Evolutionary conservation across 2,113 vertebrate genomes (phyloP), one percentile per base, ranked within the genome.

Genomic region (Gallinago media): DNA sequence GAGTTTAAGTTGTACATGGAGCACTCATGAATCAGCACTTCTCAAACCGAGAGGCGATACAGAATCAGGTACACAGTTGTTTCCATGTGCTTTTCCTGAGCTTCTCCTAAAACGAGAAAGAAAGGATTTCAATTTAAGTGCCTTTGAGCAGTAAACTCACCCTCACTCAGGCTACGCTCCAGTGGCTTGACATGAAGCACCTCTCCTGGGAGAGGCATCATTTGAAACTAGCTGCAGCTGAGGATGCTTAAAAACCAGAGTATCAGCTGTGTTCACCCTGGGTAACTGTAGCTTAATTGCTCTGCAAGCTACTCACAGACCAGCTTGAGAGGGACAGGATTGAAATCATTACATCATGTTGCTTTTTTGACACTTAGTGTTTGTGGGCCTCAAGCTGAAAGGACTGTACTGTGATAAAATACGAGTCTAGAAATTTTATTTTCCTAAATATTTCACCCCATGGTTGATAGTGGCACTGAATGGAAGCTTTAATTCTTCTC

Each of bases 231-330:
- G 38, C 86, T 74, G 65, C 85, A 97, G 93, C 91, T 94, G 94
- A 92, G 86, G 79, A 94, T 87, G 66, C 80, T 91, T 91, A 94
- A 97, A 94, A 96, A 87, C 46, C 38, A 38, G 54, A 66, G 93
- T 83, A 92, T 91, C 98, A 97, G 96, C 97, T 98, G 96, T 92
- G 96, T 95, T 96, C 90, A 90, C 75, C 46, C 38, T 46, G 84
- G 78, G 47, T 73, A 86, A 62, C 44, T 91, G 40, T 34, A 74
- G 46, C 63, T 95, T 97, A 97, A 97, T 97, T 94, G 87, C 92
- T 96, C 92, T 93, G 94, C 95, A 97, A 96, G 92, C 96, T 81
- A 92, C 94, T 94, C 91, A 88, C 78, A 96, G 78, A 96, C 38
- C 56, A 74, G 67, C 22, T 79, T 23, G 25, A 32, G 56, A 77